These are phyloP conservation scores for Echeneis naucrates DNA, from an alignment of 2,797 vertebrate species.

Conservation along the genomic window DNA sequence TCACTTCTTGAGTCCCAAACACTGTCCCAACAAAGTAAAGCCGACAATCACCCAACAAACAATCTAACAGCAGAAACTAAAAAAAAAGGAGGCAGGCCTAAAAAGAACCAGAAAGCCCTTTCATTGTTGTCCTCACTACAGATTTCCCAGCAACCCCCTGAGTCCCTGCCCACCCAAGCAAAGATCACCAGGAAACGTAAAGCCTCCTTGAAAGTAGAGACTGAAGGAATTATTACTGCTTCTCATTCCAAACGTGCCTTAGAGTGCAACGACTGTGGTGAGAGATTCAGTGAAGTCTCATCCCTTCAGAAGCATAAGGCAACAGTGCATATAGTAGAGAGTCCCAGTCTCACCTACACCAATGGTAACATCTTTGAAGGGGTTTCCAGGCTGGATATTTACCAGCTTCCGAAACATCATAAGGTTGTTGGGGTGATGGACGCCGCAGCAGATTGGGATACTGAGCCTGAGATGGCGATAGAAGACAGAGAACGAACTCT, in stretches of 20 bases:
- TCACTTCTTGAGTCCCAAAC: slow-evolving; percentile 46
- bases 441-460: slow-evolving; percentile 83
- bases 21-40: slow-evolving; percentile 36
- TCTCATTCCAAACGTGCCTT: slow-evolving; percentile 77
- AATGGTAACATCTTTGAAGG: slow-evolving; percentile 82
- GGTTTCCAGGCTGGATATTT: slow-evolving; percentile 62
- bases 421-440: slow-evolving; percentile 58
- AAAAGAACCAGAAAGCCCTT: slow-evolving; percentile 71
- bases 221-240: slow-evolving; percentile 81
- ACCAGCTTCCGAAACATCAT: slow-evolving; percentile 64
- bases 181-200: slow-evolving; percentile 84
- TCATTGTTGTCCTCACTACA: slow-evolving; percentile 69
- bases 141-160: slow-evolving; percentile 33
- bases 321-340: slow-evolving; percentile 76
- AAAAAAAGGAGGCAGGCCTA: slow-evolving; percentile 72
- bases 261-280: slow-evolving; percentile 84
- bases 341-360: slow-evolving; percentile 75
- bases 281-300: slow-evolving; percentile 80
- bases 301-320: slow-evolving; percentile 85
- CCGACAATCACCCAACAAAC: slow-evolving; percentile 27
- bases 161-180: slow-evolving; percentile 57
- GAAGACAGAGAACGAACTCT: slow-evolving; percentile 77
- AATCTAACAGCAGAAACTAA: slow-evolving; percentile 32
- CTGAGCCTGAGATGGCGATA: slow-evolving; percentile 76
- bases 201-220: slow-evolving; percentile 74